Percentiles rank a stretch among this genome's conserved stretches.
phyloP scores from a whole-genome alignment of 2,888 invertebrate species.

The Eristalinus sepulchralis region DNA sequence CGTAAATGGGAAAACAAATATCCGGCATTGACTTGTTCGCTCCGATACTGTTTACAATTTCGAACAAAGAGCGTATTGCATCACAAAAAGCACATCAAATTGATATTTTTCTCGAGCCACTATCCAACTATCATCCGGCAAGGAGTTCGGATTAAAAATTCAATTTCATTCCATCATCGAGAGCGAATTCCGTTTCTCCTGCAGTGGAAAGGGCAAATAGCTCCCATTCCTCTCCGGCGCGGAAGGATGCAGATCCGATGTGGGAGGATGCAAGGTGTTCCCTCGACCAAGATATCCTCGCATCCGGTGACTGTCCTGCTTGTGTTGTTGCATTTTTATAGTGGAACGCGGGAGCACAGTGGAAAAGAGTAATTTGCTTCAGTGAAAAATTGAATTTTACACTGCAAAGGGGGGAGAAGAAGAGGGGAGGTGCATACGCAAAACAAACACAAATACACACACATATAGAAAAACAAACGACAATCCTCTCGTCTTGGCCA shows the following conservation, averaged over 20 bases:
- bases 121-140: not conserved
- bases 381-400: conserved; percentile 32
- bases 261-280: not conserved
- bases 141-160: conserved; percentile 55
- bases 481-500: conserved; percentile 20
- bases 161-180: conserved; percentile 40
- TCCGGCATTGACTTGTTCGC: not conserved
- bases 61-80: not conserved
- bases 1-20: not conserved
- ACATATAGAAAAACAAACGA: not conserved
- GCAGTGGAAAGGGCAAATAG: not conserved
- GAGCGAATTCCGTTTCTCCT: not conserved
- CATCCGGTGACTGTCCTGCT: not conserved
- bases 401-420: conserved; percentile 13
- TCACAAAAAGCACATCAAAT: conserved; percentile 18
- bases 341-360: too few species aligned
- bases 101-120: not conserved
- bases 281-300: conserved; percentile 18
- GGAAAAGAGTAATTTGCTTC: conserved; percentile 50
- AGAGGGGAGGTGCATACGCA: not conserved
- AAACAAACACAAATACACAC: not conserved
- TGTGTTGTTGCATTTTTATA: not conserved
- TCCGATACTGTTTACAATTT: not conserved
- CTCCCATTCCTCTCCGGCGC: not conserved
- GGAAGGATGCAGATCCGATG: conserved; percentile 29